These are phyloP conservation scores for Malaclemys terrapin DNA, from an alignment of 2,113 vertebrate species.

Conservation along the genomic window DNA sequence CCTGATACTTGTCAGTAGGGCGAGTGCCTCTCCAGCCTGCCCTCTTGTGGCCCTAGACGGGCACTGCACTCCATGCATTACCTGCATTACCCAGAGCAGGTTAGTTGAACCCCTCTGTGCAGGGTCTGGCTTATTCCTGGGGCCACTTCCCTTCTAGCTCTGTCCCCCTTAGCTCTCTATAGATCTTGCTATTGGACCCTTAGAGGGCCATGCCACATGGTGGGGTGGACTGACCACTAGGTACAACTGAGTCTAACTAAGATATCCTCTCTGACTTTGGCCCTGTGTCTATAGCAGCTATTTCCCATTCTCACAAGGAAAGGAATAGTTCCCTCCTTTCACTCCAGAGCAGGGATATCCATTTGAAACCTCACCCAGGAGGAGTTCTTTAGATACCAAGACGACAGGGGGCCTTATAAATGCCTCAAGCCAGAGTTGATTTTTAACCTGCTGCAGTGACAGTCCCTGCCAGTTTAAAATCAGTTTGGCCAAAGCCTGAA, in stretches of 20 bases:
- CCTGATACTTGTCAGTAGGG: too few relatives aligned
- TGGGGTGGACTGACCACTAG: neutral
- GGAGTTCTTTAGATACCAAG: neutral
- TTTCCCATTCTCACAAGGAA: neutral
- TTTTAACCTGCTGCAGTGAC: slow-evolving; percentile 63
- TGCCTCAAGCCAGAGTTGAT: slow-evolving; percentile 45
- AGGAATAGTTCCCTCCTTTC: slow-evolving; percentile 9
- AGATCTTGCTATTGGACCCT: neutral
- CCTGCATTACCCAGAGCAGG: too few relatives aligned
- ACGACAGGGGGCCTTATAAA: slow-evolving; percentile 34
- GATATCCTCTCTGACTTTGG: neutral
- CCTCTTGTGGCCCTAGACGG: too few relatives aligned
- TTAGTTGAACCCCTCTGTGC: too few relatives aligned
- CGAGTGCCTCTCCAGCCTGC: too few relatives aligned
- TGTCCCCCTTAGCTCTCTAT: neutral
- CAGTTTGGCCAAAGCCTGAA: slow-evolving; percentile 54
- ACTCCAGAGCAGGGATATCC: neutral
- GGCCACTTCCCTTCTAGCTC: neutral
- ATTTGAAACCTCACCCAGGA: neutral
- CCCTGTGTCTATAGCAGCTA: neutral
- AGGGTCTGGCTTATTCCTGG: neutral
- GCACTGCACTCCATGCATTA: too few relatives aligned
- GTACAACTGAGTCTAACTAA: neutral
- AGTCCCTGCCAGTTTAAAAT: slow-evolving; percentile 55
- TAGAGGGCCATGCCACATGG: too few relatives aligned